These are phyloP conservation scores for Nipponacmea schrenckii DNA, from an alignment of 2,888 invertebrate genomes.

Conservation along the genomic window DNA sequence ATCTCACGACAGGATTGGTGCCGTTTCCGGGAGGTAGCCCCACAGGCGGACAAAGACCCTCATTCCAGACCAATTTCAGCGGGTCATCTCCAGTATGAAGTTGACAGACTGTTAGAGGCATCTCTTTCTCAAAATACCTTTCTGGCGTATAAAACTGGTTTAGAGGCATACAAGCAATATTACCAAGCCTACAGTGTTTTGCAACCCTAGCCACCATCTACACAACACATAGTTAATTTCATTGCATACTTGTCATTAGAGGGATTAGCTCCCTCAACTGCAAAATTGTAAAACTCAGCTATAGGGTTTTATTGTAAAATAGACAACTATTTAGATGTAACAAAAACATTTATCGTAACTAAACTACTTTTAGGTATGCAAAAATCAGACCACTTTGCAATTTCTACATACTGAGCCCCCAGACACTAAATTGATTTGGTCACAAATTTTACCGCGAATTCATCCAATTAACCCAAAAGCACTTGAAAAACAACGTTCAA, in stretches of 20 bases:
- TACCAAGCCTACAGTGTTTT: too few relatives aligned
- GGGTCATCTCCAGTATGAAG: background rate
- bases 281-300: background rate
- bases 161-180: background rate
- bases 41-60: background rate
- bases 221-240: background rate
- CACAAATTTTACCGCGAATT: background rate
- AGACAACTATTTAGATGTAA: too few relatives aligned
- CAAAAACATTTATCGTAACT: too few relatives aligned
- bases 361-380: too few relatives aligned
- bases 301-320: background rate
- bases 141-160: background rate
- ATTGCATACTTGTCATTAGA: background rate
- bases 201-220: background rate
- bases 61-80: background rate
- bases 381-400: too few relatives aligned
- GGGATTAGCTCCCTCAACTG: background rate
- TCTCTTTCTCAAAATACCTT: background rate
- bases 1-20: background rate
- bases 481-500: too few relatives aligned
- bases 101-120: background rate
- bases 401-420: background rate
- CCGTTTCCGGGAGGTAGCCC: background rate
- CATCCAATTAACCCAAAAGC: background rate
- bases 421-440: background rate